Conservation (phyloP, 2,797 vertebrate genomes). For the Spinibarbus caldwelli region DNA sequence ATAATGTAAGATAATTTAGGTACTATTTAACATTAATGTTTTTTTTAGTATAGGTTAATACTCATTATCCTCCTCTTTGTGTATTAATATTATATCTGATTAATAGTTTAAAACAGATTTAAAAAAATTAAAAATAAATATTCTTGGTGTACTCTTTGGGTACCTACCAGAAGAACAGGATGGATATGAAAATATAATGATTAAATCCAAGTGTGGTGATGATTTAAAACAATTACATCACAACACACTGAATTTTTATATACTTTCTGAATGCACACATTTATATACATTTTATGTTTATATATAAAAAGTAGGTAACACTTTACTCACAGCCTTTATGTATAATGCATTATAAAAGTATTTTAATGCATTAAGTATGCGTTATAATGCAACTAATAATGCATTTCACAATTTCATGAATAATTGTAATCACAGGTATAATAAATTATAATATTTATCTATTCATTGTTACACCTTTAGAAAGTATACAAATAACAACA, state of each 20-base stretch:
- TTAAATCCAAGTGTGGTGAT: neutral
- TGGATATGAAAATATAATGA: neutral
- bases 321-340: neutral
- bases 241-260: neutral
- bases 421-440: neutral
- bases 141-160: neutral
- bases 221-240: neutral
- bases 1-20: neutral
- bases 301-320: neutral
- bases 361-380: neutral
- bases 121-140: neutral
- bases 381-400: neutral
- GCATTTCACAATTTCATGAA: neutral
- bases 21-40: neutral
- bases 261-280: neutral
- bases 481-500: neutral
- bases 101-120: neutral
- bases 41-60: neutral
- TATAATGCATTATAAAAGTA: neutral
- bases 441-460: neutral
- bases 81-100: neutral
- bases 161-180: neutral
- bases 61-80: neutral
- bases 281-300: neutral
- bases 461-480: neutral